Evolutionary conservation across 2,888 invertebrate genomes (phyloP), one percentile per base, ranked within the genome.

Genomic region (Pachycephus smyrnensis): DNA sequence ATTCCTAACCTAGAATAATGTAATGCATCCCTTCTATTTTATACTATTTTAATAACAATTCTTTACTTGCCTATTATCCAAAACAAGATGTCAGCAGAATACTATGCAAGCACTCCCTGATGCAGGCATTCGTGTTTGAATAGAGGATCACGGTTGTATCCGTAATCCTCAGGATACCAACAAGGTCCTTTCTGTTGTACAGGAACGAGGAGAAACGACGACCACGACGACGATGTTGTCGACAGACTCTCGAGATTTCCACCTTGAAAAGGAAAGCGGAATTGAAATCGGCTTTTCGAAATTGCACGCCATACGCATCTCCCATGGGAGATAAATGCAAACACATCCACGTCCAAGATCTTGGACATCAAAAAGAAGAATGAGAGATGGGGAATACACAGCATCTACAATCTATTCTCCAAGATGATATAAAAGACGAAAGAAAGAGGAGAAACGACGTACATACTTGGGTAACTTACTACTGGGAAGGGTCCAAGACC

Each of bases 251-350:
- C 84, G 83, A 87, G 88, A 87, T 87, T 86, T 86, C 85, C 77
- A 37, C 81, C 80, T 84, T 85, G 87, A 88, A 89, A 89, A 86
- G 87, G 85, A 87, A 55, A 87, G 84, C 86, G 87, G 85, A 89
- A 90, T 90, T 90, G 90, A 88, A 91, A 91, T 89, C 90, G 90
- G 90, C 90, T 90, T 90, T 90, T 86, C 86, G 88, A 90, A 90
- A 91, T 90, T 89, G 89, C 89, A 84, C 87, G 83, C 83, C 85
- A 79, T 83, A 81, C 83, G 82, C 84, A 83, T 80, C 86, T 82
- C 84, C 86, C 36, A 3, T 30, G 85, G 84, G 87, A 88, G 84
- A 84, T 85, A 86, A 90, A 90, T 91, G 90, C 90, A 90, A 90
- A 91, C 90, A 90, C 86, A 82, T 83, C 77, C 82, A 81, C 77